These are phyloP conservation scores for Clarias fuscus DNA, from an alignment of 2,797 vertebrate species.

Conservation along the genomic window DNA sequence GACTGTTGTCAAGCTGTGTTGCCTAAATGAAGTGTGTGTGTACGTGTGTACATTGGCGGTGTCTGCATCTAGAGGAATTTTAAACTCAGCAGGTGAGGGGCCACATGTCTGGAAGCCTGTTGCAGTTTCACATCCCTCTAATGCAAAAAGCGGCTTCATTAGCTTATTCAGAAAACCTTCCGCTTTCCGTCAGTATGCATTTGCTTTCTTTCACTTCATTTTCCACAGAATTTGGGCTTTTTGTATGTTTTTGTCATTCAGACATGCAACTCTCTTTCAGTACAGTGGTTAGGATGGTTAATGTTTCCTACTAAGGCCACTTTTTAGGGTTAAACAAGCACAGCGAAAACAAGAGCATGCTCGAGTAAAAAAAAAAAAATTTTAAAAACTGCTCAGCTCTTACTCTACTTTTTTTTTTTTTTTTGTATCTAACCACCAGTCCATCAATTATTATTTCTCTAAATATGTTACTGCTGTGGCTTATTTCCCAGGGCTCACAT, in stretches of 20 bases:
- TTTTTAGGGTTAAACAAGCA: neutral
- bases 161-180: neutral
- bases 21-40: slow-evolving; percentile 10
- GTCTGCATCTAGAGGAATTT: slow-evolving; percentile 27
- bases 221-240: neutral
- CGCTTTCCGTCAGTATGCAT: neutral
- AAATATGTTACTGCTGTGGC: neutral
- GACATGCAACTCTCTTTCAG: neutral
- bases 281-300: neutral
- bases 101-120: slow-evolving; percentile 30
- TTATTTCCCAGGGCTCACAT: neutral
- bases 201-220: neutral
- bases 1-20: slow-evolving; percentile 32
- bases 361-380: neutral
- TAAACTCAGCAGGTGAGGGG: slow-evolving; percentile 34
- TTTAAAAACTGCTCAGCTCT: neutral
- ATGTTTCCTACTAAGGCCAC: neutral
- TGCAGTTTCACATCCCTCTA: slow-evolving; percentile 4
- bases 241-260: neutral
- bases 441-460: neutral
- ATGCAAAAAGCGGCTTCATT: slow-evolving; percentile 3
- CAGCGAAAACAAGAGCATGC: neutral
- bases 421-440: neutral
- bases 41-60: slow-evolving; percentile 4
- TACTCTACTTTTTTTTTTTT: neutral